A percentile compares a stretch with the other conserved stretches of the same genome.
Conservation (phyloP, 2,113 vertebrate genomes). For the Bettongia penicillata region DNA sequence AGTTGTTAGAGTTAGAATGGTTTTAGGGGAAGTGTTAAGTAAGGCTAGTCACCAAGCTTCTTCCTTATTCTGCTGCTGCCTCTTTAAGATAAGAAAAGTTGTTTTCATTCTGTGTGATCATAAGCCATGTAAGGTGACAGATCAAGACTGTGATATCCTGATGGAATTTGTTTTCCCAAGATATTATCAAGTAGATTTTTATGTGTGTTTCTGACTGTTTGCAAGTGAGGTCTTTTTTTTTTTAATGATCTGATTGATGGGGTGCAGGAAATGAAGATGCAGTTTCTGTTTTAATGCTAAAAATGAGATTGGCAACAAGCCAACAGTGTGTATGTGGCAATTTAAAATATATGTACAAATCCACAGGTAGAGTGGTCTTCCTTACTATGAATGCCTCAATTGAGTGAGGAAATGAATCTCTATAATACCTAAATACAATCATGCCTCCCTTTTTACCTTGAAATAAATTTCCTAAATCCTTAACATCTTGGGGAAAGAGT, state of each 20-base stretch:
- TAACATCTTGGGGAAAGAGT: neutral
- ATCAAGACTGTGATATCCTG: neutral
- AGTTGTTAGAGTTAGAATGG: neutral
- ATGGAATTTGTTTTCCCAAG: neutral
- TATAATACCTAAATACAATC: neutral
- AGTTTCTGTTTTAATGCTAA: neutral
- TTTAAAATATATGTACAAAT: neutral
- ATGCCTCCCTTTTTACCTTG: neutral
- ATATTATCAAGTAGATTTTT: neutral
- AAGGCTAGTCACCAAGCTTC: neutral
- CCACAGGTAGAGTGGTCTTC: neutral
- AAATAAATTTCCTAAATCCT: neutral
- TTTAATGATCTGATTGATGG: neutral
- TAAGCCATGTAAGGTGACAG: neutral
- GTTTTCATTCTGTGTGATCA: neutral
- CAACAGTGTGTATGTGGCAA: neutral
- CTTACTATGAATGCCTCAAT: neutral
- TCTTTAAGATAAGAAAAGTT: neutral
- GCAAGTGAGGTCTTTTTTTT: neutral
- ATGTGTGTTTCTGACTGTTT: neutral
- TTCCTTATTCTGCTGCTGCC: neutral
- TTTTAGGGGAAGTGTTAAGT: neutral
- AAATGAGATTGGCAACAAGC: neutral
- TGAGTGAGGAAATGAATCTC: neutral
- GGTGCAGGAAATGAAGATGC: neutral